Percentiles rank a stretch among this genome's conserved stretches.
Conservation (phyloP, 2,888 invertebrate genomes). For the Trichopoda pennipes region DNA sequence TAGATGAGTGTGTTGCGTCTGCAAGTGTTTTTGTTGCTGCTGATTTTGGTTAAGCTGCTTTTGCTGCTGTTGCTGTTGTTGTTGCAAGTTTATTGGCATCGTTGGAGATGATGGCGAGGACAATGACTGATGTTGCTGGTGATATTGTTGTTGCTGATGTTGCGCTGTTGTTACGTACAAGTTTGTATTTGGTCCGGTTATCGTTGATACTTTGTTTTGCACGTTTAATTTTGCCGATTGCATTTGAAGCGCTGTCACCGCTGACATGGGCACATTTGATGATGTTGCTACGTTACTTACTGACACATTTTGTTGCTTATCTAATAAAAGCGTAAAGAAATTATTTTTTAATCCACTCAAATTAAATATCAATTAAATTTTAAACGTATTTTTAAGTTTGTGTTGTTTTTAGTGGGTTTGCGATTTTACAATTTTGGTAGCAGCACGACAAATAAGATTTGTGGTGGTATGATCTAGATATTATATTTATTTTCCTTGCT, state of each 20-base stretch:
- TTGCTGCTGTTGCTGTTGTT: conserved; percentile 15
- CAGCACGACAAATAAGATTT: no score
- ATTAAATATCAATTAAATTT: no score
- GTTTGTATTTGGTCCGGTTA: conserved; percentile 30
- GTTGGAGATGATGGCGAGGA: conserved; percentile 67
- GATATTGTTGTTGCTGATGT: conserved; percentile 54
- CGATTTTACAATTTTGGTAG: no score
- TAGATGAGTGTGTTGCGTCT: conserved; percentile 69
- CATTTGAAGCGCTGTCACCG: conserved; percentile 64
- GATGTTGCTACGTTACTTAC: conserved; percentile 75
- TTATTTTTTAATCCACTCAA: conserved; percentile 11
- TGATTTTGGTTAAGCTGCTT: conserved; percentile 56
- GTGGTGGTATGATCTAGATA: no score
- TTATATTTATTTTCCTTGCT: no score
- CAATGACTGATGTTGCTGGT: conserved; percentile 49
- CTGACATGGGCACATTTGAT: conserved; percentile 45
- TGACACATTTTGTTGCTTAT: conserved; percentile 74
- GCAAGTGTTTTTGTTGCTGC: conserved; percentile 68
- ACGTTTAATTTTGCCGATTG: conserved; percentile 59
- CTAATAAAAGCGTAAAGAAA: conserved; percentile 59
- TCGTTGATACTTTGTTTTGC: conserved; percentile 48
- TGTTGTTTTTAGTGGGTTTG: no score
- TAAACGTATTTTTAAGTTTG: no score
- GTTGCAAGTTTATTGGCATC: conserved; percentile 65
- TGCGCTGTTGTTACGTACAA: conserved; percentile 53